Evolutionary conservation across 2,113 vertebrate species (phyloP).

Genomic region (Nesoenas mayeri): DNA sequence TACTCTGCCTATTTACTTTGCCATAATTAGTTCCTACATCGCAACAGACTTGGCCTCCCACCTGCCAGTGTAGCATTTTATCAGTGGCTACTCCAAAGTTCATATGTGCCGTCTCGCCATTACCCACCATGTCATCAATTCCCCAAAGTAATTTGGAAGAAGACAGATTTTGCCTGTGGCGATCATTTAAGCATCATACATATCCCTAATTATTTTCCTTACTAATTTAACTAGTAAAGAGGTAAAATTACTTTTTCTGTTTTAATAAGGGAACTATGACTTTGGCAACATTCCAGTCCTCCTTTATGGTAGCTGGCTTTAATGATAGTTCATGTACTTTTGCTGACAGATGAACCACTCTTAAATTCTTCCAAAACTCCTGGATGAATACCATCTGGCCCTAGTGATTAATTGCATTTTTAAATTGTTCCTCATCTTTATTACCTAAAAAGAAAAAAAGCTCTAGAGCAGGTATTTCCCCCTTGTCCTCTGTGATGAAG

Average conservation of each 20-base stretch:
- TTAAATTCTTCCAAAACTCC: background rate
- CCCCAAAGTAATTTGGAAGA: background rate
- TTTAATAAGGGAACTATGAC: background rate
- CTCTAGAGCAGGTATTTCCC: background rate
- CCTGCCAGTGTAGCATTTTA: background rate
- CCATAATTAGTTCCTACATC: background rate
- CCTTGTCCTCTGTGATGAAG: background rate
- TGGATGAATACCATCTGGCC: background rate
- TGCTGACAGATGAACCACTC: background rate
- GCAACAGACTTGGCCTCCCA: background rate
- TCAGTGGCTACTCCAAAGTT: background rate
- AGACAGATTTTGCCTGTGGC: slow-evolving; percentile 8
- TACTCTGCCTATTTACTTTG: background rate
- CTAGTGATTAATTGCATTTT: background rate
- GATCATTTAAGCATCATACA: background rate
- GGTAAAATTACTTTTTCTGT: background rate
- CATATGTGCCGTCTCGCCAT: rapidly evolving
- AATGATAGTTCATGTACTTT: background rate
- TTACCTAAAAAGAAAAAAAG: background rate
- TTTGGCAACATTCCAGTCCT: background rate
- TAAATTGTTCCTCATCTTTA: background rate
- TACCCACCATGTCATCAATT: background rate
- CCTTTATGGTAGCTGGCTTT: background rate
- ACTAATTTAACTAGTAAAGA: slow-evolving; percentile 23
- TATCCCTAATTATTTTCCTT: slow-evolving; percentile 12